Percentiles rank a stretch among this genome's conserved stretches.
phyloP scores from a whole-genome alignment of 2,797 vertebrate genomes.

The Liasis olivaceus region DNA sequence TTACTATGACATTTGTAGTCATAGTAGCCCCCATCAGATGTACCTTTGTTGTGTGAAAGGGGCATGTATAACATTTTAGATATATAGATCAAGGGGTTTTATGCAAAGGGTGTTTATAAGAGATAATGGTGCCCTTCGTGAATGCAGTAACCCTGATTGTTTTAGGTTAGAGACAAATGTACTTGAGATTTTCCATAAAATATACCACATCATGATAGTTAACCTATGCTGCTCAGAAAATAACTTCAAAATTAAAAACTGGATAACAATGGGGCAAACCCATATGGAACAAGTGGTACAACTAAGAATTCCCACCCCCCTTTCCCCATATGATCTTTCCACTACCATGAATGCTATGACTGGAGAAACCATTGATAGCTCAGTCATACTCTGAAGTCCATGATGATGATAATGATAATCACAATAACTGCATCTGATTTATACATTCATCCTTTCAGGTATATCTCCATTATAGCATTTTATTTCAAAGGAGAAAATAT shows the following conservation, averaged over 20 bases:
- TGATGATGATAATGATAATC: not conserved
- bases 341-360: not conserved
- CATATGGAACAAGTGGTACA: not conserved
- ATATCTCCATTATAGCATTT: not conserved
- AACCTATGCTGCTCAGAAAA: not conserved
- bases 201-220: not conserved
- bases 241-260: not conserved
- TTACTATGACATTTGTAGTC: not conserved
- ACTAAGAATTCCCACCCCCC: not conserved
- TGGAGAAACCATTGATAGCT: not conserved
- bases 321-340: not conserved
- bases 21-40: not conserved
- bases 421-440: not conserved
- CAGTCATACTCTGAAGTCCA: not conserved
- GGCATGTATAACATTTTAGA: not conserved
- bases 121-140: not conserved
- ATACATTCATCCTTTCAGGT: not conserved
- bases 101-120: not conserved
- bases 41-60: not conserved
- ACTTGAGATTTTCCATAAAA: not conserved
- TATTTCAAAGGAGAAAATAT: not conserved
- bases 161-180: not conserved
- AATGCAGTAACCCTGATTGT: not conserved
- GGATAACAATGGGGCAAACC: not conserved
- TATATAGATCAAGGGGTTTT: not conserved